Evolutionary conservation across 2,888 invertebrate genomes (phyloP).

Genomic region (Gymnosoma rotundatum): DNA sequence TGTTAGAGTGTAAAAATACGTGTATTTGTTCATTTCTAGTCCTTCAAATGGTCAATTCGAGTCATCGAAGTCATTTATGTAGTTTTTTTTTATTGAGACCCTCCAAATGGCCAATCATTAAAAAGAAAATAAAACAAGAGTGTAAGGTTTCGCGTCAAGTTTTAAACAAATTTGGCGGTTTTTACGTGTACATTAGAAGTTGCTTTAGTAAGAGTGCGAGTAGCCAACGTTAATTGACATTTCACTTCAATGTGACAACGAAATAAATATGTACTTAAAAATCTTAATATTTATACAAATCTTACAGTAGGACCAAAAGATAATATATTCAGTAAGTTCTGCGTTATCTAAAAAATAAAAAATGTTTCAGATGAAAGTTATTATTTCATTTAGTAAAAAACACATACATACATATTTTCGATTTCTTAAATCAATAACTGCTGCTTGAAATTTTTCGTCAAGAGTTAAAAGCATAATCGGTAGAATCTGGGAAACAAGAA

Average conservation of each 20-base stretch:
- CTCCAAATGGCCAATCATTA: constrained; percentile 51
- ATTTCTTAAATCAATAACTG: too few species aligned
- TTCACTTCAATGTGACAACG: constrained; percentile 55
- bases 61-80: constrained; percentile 42
- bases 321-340: background rate
- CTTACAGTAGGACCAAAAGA: constrained; percentile 25
- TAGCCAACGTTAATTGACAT: constrained; percentile 58
- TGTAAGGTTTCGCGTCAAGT: constrained; percentile 47
- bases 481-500: too few species aligned
- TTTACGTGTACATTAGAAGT: constrained; percentile 21
- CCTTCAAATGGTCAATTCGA: constrained; percentile 24
- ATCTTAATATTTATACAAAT: constrained; percentile 31
- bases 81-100: constrained; percentile 19
- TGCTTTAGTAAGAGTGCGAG: constrained; percentile 17
- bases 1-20: background rate
- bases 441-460: too few species aligned
- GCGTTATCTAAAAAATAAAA: background rate
- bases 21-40: constrained; percentile 17
- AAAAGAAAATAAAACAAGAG: constrained; percentile 13
- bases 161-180: constrained; percentile 56
- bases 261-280: constrained; percentile 44
- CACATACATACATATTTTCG: too few species aligned
- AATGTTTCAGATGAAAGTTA: too few species aligned
- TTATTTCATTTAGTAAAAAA: too few species aligned
- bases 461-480: too few species aligned